These are phyloP conservation scores for Hassar affinis DNA, from an alignment of 2,113 vertebrate genomes.

Conservation along the genomic window DNA sequence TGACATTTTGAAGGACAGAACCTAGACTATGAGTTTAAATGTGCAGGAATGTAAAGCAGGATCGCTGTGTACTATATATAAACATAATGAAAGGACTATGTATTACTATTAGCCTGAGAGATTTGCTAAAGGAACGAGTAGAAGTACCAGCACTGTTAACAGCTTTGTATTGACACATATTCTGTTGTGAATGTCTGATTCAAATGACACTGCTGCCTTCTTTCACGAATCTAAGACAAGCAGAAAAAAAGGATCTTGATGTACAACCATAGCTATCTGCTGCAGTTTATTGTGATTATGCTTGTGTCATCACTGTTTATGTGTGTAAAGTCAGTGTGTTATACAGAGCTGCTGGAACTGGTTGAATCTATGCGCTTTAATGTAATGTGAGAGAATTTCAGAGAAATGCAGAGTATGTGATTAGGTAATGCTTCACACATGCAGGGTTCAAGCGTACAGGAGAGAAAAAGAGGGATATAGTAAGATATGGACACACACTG, in stretches of 20 bases:
- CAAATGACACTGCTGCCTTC: not conserved
- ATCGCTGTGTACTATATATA: not conserved
- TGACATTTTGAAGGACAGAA: constrained; percentile 28
- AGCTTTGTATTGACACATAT: constrained; percentile 15
- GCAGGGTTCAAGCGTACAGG: not conserved
- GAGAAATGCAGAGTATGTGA: constrained; percentile 9
- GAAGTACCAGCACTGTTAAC: not conserved
- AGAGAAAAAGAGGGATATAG: not conserved
- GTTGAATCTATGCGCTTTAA: constrained; percentile 8
- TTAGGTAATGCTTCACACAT: not conserved
- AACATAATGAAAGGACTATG: not conserved
- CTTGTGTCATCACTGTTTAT: constrained; percentile 12
- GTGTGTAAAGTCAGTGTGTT: constrained; percentile 16
- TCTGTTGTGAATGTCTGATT: constrained; percentile 28
- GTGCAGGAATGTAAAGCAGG: not conserved
- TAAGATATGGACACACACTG: not conserved
- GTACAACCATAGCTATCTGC: not conserved
- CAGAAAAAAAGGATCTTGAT: not conserved
- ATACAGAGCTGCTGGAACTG: constrained; percentile 12
- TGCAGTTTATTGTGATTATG: constrained; percentile 19
- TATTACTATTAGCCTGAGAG: not conserved
- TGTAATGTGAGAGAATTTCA: constrained; percentile 18
- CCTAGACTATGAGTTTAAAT: not conserved
- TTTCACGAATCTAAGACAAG: constrained; percentile 15
- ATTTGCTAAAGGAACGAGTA: constrained; percentile 18